Evolutionary conservation across 2,113 vertebrate species (phyloP).

Genomic region (Guaruba guarouba): DNA sequence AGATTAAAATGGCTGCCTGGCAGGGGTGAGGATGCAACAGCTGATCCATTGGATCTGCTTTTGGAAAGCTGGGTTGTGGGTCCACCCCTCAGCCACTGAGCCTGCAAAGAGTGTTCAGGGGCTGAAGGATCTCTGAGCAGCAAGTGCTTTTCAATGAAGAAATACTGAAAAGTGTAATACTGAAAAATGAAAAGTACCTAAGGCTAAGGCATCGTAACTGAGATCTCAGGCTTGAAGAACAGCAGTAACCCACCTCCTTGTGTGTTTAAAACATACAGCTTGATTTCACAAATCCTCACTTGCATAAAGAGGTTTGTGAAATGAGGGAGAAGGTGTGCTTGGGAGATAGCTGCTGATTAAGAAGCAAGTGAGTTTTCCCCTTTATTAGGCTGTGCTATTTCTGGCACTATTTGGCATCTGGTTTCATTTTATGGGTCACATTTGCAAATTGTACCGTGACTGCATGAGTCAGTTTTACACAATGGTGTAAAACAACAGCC

Average conservation of each 20-base stretch:
- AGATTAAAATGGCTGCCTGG: background rate
- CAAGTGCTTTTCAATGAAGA: background rate
- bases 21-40: background rate
- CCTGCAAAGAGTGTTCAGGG: accelerated
- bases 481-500: background rate
- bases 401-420: background rate
- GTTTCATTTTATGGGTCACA: background rate
- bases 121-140: background rate
- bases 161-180: background rate
- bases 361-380: background rate
- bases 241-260: background rate
- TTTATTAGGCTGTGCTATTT: background rate
- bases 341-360: background rate
- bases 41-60: background rate
- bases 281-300: background rate
- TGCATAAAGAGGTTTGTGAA: background rate
- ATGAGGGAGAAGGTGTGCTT: background rate
- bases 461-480: background rate
- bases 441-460: background rate
- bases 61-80: background rate
- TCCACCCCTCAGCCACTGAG: background rate
- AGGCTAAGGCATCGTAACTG: background rate
- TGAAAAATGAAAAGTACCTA: background rate
- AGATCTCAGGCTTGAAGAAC: background rate
- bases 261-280: background rate